Percentiles rank a stretch among this genome's conserved stretches.
These are phyloP conservation scores for Pseudomugil gertrudae DNA, from an alignment of 2,797 vertebrate genomes.

Conservation along the genomic window DNA sequence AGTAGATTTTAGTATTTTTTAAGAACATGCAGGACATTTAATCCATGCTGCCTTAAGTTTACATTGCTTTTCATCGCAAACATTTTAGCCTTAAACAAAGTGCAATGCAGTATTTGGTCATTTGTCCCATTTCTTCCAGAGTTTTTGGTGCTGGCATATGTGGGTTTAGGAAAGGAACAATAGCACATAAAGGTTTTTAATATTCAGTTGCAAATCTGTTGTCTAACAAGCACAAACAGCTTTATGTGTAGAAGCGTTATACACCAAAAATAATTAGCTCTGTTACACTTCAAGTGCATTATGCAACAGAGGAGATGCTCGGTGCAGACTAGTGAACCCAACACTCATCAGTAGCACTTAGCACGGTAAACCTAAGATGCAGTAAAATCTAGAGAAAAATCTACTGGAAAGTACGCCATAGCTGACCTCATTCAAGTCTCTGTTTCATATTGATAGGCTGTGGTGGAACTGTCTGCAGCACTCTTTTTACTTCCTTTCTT, in stretches of 20 bases:
- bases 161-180: slow-evolving; percentile 58
- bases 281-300: slow-evolving; percentile 51
- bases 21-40: slow-evolving; percentile 80
- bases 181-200: slow-evolving; percentile 16
- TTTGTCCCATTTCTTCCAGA: slow-evolving; percentile 53
- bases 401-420: slow-evolving; percentile 6
- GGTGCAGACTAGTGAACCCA: slow-evolving; percentile 17
- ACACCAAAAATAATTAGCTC: slow-evolving; percentile 17
- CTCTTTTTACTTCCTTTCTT: slow-evolving; percentile 29
- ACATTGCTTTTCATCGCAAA: slow-evolving; percentile 90
- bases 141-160: slow-evolving; percentile 58
- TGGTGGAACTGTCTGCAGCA: slow-evolving; percentile 9
- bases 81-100: slow-evolving; percentile 91
- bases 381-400: slow-evolving; percentile 35
- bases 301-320: slow-evolving; percentile 45
- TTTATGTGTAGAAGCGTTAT: slow-evolving; percentile 15
- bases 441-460: slow-evolving; percentile 5
- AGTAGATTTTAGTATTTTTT: slow-evolving; percentile 58
- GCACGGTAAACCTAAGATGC: slow-evolving; percentile 22
- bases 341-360: slow-evolving; percentile 29
- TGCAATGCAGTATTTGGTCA: slow-evolving; percentile 77
- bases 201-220: slow-evolving; percentile 19
- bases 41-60: slow-evolving; percentile 95
- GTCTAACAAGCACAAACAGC: slow-evolving; percentile 27
- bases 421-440: slow-evolving; percentile 24